Base-by-base conservation (phyloP, 1,140 invertebrate species). In the Cyrtorhinus lividipennis region DNA sequence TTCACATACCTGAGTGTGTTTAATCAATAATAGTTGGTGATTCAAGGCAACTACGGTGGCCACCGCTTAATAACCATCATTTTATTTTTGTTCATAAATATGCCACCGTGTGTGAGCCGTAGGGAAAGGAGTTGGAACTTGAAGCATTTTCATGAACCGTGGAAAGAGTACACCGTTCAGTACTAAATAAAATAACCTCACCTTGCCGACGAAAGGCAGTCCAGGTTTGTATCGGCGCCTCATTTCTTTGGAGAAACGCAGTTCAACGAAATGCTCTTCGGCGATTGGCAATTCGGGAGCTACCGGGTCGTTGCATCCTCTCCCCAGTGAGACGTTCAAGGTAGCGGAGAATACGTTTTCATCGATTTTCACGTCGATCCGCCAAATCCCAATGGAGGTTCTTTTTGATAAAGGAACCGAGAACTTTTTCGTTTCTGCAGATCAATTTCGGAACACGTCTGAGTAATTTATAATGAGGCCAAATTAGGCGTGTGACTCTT, bases 201-300 rank as follows among this genome's bases (percentile, higher is more conserved):
- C 81, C 72, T 80, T 77, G 68, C 81, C 81, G 58, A 80, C 73
- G 69, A 82, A 82, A 12, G 81, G 81, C 27, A 83, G 70, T 56
- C 81, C 80, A 15, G 81, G 81, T 64, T 83, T 83, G 70, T 82
- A 83, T 56, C 79, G 69, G 22, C 80, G 70, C 15, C 80, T 67
- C 79, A 82, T 83, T 63, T 79, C 81, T 24, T 75, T 76, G 24
- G 80, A 79, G 65, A 83, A 83, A 22, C 79, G 70, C 48, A 83
- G 72, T 66, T 83, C 80, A 1, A 83, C 81, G 67, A 79, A 83
- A 67, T 83, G 81, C 68, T 82, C 80, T 67, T 83, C 81, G 27
- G 79, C 80, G 12, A 80, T 80, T 1, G 80, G 78, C 0, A 80
- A 74, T 46, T 80, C 79, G 0, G 77, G 72, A 13, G 64, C 62